Evolutionary conservation across 2,113 vertebrate genomes (phyloP).

Genomic region (Festucalex cinctus): DNA sequence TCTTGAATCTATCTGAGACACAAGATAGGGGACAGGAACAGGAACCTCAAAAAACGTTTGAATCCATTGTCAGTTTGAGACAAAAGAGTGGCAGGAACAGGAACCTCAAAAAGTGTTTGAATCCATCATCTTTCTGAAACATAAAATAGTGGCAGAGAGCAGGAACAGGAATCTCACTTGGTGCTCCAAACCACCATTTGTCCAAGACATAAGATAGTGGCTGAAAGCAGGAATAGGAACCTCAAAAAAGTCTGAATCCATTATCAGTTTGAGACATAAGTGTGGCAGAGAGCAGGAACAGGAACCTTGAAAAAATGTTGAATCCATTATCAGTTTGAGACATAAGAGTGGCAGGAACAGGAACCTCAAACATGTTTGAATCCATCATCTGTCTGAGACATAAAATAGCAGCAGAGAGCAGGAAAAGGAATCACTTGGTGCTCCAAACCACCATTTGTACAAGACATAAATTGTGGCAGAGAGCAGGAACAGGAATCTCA

Average conservation of each 20-base stretch:
- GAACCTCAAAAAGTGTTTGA: not conserved
- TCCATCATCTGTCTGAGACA: not conserved
- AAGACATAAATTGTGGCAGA: not conserved
- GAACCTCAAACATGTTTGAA: not conserved
- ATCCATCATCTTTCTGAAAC: not conserved
- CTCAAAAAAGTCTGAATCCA: not conserved
- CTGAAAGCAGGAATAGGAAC: not conserved
- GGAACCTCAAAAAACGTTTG: slow-evolving; percentile 36
- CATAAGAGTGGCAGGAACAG: not conserved
- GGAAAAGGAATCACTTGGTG: not conserved
- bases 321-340: no score
- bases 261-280: not conserved
- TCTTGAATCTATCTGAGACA: not conserved
- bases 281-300: no score
- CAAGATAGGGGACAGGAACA: not conserved
- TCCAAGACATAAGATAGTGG: not conserved
- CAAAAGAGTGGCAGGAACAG: not conserved
- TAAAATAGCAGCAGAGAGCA: not conserved
- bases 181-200: not conserved
- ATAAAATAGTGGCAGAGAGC: not conserved
- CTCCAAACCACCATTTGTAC: no score
- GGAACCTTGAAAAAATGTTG: no score
- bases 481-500: not conserved
- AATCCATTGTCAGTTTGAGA: slow-evolving; percentile 53
- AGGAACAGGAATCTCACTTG: not conserved